These are phyloP conservation scores for Dysdera silvatica DNA, from an alignment of 1,140 invertebrate species.

Conservation along the genomic window DNA sequence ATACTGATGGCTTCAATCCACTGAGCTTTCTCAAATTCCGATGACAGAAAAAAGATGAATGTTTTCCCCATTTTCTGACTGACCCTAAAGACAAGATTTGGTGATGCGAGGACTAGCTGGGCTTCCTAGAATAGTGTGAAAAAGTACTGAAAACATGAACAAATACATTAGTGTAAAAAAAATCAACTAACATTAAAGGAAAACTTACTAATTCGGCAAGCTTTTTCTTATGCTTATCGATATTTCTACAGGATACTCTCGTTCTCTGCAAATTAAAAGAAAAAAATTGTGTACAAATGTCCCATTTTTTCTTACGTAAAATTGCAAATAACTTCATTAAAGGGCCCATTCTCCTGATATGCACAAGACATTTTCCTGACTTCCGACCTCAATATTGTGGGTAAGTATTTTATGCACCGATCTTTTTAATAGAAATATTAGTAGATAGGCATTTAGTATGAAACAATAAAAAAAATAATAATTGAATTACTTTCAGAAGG, in stretches of 20 bases:
- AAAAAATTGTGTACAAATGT: conserved; percentile 18
- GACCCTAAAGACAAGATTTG: conserved; percentile 73
- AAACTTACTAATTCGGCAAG: conserved; percentile 59
- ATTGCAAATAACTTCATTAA: no score
- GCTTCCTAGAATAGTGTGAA: conserved; percentile 53
- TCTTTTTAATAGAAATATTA: no score
- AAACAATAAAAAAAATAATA: no score
- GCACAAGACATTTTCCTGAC: no score
- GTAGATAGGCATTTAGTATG: no score
- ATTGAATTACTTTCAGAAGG: no score
- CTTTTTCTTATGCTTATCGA: conserved; percentile 81
- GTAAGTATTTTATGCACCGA: no score
- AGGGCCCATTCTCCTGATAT: no score
- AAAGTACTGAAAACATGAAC: neutral
- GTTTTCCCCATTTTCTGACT: conserved; percentile 52
- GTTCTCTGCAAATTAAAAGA: conserved; percentile 29
- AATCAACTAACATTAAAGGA: neutral
- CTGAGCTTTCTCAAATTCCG: conserved; percentile 84
- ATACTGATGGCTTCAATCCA: conserved; percentile 86
- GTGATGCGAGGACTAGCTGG: conserved; percentile 77
- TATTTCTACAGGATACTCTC: conserved; percentile 51
- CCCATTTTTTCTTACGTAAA: no score
- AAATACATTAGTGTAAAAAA: neutral
- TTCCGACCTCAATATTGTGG: no score
- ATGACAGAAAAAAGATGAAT: conserved; percentile 82